Evolutionary conservation across 2,113 vertebrate genomes (phyloP).

Genomic region (Crotalus helleri): DNA sequence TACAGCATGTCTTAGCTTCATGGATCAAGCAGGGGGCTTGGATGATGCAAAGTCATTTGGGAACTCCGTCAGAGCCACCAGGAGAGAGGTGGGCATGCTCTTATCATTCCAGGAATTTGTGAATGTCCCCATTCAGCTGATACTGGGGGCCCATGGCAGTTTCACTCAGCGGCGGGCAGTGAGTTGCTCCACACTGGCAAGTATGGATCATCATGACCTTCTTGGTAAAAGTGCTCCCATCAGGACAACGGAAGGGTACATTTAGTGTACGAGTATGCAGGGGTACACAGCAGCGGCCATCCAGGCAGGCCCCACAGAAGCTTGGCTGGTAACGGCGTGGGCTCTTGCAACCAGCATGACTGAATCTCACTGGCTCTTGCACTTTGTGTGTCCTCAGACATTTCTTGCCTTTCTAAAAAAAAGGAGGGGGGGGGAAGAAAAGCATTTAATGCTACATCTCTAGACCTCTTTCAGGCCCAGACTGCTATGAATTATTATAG

Average conservation of each 20-base stretch:
- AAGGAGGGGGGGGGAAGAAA: neutral
- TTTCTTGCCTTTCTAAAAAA: constrained; percentile 75
- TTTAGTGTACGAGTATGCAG: constrained; percentile 71
- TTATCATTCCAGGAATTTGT: constrained; percentile 74
- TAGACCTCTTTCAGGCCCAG: neutral
- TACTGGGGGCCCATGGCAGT: constrained; percentile 66
- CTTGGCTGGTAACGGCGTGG: constrained; percentile 73
- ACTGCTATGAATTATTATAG: neutral
- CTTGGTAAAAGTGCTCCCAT: constrained; percentile 69
- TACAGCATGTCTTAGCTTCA: neutral
- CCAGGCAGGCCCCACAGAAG: constrained; percentile 77
- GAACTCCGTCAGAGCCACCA: neutral
- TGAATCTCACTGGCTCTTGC: constrained; percentile 72
- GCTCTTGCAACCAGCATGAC: constrained; percentile 76
- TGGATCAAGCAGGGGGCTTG: neutral
- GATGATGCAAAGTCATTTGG: neutral
- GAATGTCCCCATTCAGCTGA: constrained; percentile 76
- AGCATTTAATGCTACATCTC: neutral
- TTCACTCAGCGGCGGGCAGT: constrained; percentile 75
- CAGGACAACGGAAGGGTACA: constrained; percentile 73
- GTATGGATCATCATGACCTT: constrained; percentile 80
- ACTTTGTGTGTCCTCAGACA: constrained; percentile 78
- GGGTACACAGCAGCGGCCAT: constrained; percentile 79
- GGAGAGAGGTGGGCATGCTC: neutral
- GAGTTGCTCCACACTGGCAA: constrained; percentile 74